Evolutionary conservation across 2,113 vertebrate genomes (phyloP).

Genomic region (Spermophilus dauricus): DNA sequence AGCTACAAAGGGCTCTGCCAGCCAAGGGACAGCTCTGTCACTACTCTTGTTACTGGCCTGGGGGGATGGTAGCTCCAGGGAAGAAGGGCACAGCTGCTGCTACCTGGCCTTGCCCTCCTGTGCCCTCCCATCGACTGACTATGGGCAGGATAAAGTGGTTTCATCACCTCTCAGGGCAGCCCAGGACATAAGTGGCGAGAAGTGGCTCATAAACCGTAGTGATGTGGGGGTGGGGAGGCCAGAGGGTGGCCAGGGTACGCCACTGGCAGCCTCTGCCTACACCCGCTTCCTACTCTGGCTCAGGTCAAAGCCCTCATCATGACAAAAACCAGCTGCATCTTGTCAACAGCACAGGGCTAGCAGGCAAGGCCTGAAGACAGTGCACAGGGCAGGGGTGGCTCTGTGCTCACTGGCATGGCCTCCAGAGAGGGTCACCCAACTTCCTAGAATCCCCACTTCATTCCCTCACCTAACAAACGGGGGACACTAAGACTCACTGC

Average conservation of each 20-base stretch:
- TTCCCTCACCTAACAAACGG: not conserved
- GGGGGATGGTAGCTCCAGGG: not conserved
- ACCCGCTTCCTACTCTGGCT: not conserved
- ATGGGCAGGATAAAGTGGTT: not conserved
- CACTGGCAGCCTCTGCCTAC: not conserved
- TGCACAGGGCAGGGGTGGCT: too few species aligned
- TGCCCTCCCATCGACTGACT: not conserved
- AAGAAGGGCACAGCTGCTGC: not conserved
- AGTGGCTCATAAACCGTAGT: accelerated
- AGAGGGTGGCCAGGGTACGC: not conserved
- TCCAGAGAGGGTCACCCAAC: not conserved
- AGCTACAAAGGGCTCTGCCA: not conserved
- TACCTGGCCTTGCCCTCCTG: too few species aligned
- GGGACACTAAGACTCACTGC: not conserved
- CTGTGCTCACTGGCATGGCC: accelerated
- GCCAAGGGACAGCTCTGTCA: not conserved
- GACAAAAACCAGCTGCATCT: too few species aligned
- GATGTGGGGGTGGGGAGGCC: accelerated
- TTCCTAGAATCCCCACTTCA: not conserved
- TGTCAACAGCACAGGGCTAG: not conserved
- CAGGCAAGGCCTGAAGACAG: not conserved
- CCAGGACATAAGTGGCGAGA: too few species aligned
- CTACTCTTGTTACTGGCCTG: not conserved
- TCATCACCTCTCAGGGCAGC: too few species aligned
- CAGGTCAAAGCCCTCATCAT: not conserved